Conservation (phyloP, 2,113 vertebrate species). For the Sorex fumeus region DNA sequence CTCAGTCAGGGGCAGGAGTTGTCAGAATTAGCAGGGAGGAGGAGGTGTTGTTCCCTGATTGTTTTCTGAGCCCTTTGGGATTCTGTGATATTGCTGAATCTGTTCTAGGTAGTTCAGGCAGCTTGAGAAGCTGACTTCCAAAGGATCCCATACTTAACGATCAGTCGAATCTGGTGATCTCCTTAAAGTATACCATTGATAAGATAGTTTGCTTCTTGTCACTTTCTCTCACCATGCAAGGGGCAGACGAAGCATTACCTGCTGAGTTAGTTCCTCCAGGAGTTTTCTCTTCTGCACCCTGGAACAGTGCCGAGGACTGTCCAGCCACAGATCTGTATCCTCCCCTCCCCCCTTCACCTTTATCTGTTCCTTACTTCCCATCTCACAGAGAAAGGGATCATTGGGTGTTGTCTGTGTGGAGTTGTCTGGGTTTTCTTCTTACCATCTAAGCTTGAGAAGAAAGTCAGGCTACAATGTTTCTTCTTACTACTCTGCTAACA, state of each 20-base stretch:
- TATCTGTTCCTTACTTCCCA: not conserved
- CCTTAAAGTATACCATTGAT: not conserved
- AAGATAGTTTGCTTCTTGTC: not conserved
- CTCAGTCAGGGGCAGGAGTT: conserved; percentile 56
- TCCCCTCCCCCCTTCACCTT: not conserved
- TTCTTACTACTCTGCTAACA: not conserved
- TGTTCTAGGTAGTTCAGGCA: conserved; percentile 67
- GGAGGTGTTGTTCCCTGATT: conserved; percentile 36
- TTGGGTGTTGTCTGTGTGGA: not conserved
- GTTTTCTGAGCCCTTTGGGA: conserved; percentile 72
- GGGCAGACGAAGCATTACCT: not conserved
- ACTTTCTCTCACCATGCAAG: not conserved
- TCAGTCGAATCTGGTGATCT: not conserved
- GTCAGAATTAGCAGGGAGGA: conserved; percentile 61
- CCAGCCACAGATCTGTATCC: not conserved
- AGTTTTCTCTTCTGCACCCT: not conserved
- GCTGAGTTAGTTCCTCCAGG: not conserved
- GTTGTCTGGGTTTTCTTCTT: not conserved
- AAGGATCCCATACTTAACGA: conserved; percentile 60
- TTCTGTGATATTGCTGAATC: conserved; percentile 58
- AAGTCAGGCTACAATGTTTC: not conserved
- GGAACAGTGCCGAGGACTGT: not conserved
- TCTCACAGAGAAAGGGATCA: not conserved
- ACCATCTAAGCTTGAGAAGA: not conserved
- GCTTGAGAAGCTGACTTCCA: conserved; percentile 68